A percentile compares a stretch with the other conserved stretches of the same genome.
Evolutionary conservation across 2,113 vertebrate species (phyloP).

Genomic region (Sander vitreus): DNA sequence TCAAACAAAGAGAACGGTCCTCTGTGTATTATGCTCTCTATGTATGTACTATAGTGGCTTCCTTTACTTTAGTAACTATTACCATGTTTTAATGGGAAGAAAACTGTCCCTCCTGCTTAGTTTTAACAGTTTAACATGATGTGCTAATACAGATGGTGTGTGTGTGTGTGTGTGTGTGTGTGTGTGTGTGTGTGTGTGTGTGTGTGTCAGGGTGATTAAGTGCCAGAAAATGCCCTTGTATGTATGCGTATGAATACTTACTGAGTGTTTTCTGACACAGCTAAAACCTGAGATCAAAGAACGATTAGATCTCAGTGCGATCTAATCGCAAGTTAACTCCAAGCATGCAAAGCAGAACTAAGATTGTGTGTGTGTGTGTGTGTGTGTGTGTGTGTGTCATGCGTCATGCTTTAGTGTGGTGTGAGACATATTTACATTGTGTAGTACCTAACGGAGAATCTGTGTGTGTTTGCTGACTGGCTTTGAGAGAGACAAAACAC

Average conservation of each 20-base stretch:
- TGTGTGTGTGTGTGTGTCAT: background rate
- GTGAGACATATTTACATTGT: slow-evolving; percentile 2
- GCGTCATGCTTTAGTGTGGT: background rate
- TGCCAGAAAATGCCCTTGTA: slow-evolving; percentile 13
- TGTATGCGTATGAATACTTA: background rate
- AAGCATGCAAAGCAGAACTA: slow-evolving; percentile 40
- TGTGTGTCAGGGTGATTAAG: slow-evolving; percentile 11
- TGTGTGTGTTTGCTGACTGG: background rate
- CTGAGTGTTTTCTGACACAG: slow-evolving; percentile 49
- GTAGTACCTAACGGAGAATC: background rate
- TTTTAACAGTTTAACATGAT: slow-evolving; percentile 18
- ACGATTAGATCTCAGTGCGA: slow-evolving; percentile 48
- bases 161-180: too few species aligned
- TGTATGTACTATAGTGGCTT: too few species aligned
- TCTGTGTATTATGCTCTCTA: background rate
- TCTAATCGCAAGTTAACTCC: slow-evolving; percentile 53
- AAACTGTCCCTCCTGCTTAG: background rate
- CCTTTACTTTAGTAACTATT: background rate
- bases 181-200: too few species aligned
- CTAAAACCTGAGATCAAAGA: slow-evolving; percentile 57
- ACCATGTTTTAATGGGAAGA: background rate
- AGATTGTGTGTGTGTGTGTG: slow-evolving; percentile 16
- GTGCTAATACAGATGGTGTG: slow-evolving; percentile 30
- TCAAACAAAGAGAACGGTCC: background rate
- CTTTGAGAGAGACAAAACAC: background rate